A percentile compares a stretch with the other conserved stretches of the same genome.
These are phyloP conservation scores for Dendrolimus punctatus DNA, from an alignment of 1,140 invertebrate species.

Conservation along the genomic window DNA sequence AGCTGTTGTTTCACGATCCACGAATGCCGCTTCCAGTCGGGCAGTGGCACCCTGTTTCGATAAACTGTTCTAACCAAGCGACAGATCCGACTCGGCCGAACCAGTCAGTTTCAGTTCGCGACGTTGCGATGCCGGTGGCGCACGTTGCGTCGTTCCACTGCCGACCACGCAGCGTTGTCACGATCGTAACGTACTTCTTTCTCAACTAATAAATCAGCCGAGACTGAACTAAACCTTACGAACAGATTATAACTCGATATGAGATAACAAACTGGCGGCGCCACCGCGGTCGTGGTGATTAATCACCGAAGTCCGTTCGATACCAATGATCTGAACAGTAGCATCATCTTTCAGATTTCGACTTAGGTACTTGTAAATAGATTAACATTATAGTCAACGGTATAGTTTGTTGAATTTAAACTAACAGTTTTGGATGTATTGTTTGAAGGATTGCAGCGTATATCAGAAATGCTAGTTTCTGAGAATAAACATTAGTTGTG, in stretches of 20 bases:
- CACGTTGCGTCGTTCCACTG: slow-evolving; percentile 34
- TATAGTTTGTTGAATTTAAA: slow-evolving; percentile 51
- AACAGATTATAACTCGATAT: slow-evolving; percentile 58
- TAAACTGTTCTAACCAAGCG: no score
- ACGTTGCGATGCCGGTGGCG: slow-evolving; percentile 49
- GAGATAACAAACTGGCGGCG: slow-evolving; percentile 48
- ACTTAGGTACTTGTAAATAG: slow-evolving; percentile 59
- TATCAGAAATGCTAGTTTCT: slow-evolving; percentile 23
- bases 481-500: slow-evolving; percentile 17
- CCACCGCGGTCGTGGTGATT: slow-evolving; percentile 42
- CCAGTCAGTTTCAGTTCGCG: slow-evolving; percentile 40
- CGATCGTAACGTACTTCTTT: slow-evolving; percentile 50
- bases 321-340: slow-evolving; percentile 42
- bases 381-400: slow-evolving; percentile 50
- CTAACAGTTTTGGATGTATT: slow-evolving; percentile 26
- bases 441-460: slow-evolving; percentile 25
- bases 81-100: slow-evolving; percentile 12
- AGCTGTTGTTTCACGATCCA: slow-evolving; percentile 38
- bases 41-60: background rate
- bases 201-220: slow-evolving; percentile 55
- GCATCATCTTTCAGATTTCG: slow-evolving; percentile 45
- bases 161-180: slow-evolving; percentile 32
- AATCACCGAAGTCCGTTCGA: slow-evolving; percentile 51
- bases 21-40: slow-evolving; percentile 29
- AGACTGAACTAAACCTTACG: slow-evolving; percentile 48